These are phyloP conservation scores for Myotis lucifugus DNA, from an alignment of 2,113 vertebrate species.

Conservation along the genomic window DNA sequence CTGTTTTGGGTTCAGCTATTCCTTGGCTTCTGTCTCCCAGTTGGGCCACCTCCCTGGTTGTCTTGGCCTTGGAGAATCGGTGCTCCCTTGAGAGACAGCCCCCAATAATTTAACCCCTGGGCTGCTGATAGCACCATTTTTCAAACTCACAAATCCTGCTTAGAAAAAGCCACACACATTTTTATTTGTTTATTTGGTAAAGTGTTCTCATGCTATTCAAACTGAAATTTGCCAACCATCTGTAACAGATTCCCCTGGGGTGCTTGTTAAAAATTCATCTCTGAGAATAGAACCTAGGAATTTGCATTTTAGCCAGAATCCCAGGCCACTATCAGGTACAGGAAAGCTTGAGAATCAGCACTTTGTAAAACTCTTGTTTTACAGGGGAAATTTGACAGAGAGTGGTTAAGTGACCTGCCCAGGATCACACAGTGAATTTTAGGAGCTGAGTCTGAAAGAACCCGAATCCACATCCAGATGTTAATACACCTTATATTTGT, in stretches of 20 bases:
- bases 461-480: not conserved
- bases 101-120: not conserved
- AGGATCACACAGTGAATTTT: not conserved
- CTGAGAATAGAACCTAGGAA: conserved; percentile 16
- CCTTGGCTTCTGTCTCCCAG: not conserved
- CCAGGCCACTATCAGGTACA: not conserved
- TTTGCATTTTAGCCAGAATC: conserved; percentile 25
- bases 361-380: not conserved
- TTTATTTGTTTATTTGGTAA: not conserved
- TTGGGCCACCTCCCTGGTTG: not conserved
- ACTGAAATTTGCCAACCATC: not conserved
- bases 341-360: conserved; percentile 9
- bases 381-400: not conserved
- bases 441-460: not conserved
- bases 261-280: conserved; percentile 26
- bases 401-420: not conserved
- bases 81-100: not conserved
- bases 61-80: not conserved
- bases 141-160: not conserved
- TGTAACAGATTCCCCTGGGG: not conserved
- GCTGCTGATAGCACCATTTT: not conserved
- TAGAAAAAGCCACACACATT: not conserved
- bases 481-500: not conserved
- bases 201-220: not conserved
- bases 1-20: not conserved